Percentiles rank a stretch among this genome's conserved stretches.
phyloP scores from a whole-genome alignment of 2,797 vertebrate genomes.

The Amblyopsis hoosieri region DNA sequence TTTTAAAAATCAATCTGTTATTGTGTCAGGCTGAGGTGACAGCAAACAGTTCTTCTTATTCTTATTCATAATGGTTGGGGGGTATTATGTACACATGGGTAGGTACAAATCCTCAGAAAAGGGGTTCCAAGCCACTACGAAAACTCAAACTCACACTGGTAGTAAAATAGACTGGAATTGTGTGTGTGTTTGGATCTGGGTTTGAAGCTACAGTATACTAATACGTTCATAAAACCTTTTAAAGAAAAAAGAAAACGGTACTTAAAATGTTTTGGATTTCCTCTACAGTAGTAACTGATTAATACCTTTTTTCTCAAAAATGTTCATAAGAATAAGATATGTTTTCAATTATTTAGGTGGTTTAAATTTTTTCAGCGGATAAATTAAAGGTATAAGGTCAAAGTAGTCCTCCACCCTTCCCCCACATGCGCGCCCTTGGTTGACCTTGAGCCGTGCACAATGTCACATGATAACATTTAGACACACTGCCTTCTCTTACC shows the following conservation, averaged over 20 bases:
- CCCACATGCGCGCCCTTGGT: background rate
- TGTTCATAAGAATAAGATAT: background rate
- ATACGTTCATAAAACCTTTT: background rate
- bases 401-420: background rate
- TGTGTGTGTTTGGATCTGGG: background rate
- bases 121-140: too few relatives aligned
- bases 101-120: slow-evolving; percentile 2
- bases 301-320: background rate
- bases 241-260: background rate
- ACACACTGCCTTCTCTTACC: slow-evolving; percentile 12
- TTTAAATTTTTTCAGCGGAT: too few relatives aligned
- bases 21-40: slow-evolving; percentile 42
- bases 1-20: slow-evolving; percentile 18
- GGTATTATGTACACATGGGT: background rate
- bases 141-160: too few relatives aligned
- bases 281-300: background rate
- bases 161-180: background rate
- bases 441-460: slow-evolving; percentile 6
- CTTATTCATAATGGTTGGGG: slow-evolving; percentile 33
- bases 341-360: background rate
- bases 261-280: background rate
- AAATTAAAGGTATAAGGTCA: too few relatives aligned
- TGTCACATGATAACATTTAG: slow-evolving; percentile 21
- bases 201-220: background rate
- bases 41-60: slow-evolving; percentile 25